Evolutionary conservation across 2,888 invertebrate genomes (phyloP).

Genomic region (Anodontia alba): DNA sequence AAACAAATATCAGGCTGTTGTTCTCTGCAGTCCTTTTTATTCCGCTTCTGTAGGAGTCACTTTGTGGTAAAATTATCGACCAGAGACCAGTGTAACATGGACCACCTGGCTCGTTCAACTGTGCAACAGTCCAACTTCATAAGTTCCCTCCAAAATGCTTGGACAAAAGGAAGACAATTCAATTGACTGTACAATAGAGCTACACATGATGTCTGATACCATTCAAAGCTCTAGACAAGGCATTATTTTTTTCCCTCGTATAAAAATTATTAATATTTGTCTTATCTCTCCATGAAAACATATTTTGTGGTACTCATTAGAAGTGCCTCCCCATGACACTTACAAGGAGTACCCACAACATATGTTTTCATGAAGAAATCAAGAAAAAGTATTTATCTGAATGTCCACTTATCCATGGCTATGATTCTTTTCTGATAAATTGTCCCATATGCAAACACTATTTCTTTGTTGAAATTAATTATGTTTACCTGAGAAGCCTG

Average conservation of each 20-base stretch:
- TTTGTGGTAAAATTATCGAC: neutral
- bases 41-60: neutral
- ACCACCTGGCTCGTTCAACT: conserved; percentile 1
- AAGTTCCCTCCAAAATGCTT: conserved; percentile 35
- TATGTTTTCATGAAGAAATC: too few species aligned
- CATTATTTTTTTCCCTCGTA: too few species aligned
- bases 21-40: neutral
- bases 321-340: too few species aligned
- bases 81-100: neutral
- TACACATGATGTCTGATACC: too few species aligned
- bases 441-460: neutral
- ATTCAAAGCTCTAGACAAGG: too few species aligned
- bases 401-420: too few species aligned
- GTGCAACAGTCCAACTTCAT: conserved; percentile 15
- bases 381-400: too few species aligned
- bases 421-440: neutral
- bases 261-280: too few species aligned
- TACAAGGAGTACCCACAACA: too few species aligned
- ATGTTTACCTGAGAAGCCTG: conserved; percentile 22
- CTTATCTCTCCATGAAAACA: too few species aligned
- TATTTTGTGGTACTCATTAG: too few species aligned
- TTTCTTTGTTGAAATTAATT: neutral
- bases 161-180: neutral
- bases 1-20: neutral
- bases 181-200: neutral